Evolutionary conservation across 2,888 invertebrate species (phyloP).

Genomic region (Aquatica leii): DNA sequence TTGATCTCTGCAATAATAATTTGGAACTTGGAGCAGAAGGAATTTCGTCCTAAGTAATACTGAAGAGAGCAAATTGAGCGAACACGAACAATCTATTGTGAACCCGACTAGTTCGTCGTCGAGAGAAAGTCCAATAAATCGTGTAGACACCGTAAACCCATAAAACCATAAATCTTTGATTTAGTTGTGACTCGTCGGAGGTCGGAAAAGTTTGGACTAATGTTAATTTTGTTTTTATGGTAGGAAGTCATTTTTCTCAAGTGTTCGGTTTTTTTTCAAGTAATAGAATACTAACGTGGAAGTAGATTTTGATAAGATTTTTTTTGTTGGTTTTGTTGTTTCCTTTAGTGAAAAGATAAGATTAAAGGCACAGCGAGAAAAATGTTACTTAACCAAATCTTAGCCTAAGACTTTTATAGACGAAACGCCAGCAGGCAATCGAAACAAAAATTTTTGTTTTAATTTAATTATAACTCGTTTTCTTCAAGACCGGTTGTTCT

Average conservation of each 20-base stretch:
- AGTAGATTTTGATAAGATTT: conserved; percentile 3
- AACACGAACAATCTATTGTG: conserved; percentile 28
- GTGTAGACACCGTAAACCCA: conserved; percentile 24
- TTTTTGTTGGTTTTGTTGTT: conserved; percentile 4
- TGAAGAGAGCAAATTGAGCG: conserved; percentile 29
- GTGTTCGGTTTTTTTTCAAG: conserved; percentile 4
- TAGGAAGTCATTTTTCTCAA: conserved; percentile 14
- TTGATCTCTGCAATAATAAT: conserved; percentile 19
- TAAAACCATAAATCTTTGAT: conserved; percentile 40
- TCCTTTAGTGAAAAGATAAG: conserved; percentile 5
- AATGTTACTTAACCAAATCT: conserved; percentile 20
- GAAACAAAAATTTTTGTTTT: too few relatives aligned
- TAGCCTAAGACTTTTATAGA: too few relatives aligned
- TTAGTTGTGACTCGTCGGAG: conserved; percentile 26
- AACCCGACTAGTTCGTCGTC: conserved; percentile 16
- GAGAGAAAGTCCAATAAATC: conserved; percentile 40
- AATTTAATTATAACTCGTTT: too few relatives aligned
- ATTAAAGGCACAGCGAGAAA: conserved; percentile 1
- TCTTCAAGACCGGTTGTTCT: too few relatives aligned
- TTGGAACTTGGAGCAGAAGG: conserved; percentile 13
- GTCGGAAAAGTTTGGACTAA: conserved; percentile 22
- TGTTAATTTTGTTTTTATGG: conserved; percentile 10
- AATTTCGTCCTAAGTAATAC: conserved; percentile 14
- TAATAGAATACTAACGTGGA: conserved; percentile 3
- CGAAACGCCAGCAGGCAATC: too few relatives aligned